phyloP scores from a whole-genome alignment of 2,888 invertebrate genomes.

The Junonia oenone region DNA sequence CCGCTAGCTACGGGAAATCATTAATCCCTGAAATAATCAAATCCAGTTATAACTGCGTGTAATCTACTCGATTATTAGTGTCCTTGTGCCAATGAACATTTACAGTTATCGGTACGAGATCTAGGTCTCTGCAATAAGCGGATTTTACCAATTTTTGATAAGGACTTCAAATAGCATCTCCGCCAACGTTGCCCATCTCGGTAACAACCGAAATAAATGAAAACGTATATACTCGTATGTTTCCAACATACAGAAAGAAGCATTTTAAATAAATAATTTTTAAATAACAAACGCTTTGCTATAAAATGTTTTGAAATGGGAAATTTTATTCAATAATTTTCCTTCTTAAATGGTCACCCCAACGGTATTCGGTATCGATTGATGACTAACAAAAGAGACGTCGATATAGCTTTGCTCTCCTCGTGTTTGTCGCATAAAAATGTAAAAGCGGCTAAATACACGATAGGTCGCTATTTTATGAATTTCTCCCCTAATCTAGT shows the following conservation, averaged over 20 bases:
- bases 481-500: slow-evolving; percentile 11
- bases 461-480: slow-evolving; percentile 8
- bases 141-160: slow-evolving; percentile 5
- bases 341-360: slow-evolving; percentile 53
- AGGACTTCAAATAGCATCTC: background rate
- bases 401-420: slow-evolving; percentile 48
- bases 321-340: slow-evolving; percentile 5
- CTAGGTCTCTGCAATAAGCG: background rate
- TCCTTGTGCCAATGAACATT: slow-evolving; percentile 1
- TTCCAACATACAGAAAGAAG: too few species aligned
- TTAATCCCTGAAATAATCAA: background rate
- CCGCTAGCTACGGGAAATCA: background rate
- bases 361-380: slow-evolving; percentile 61
- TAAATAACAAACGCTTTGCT: too few species aligned
- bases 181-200: background rate
- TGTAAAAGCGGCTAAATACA: slow-evolving; percentile 56
- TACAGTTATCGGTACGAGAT: slow-evolving; percentile 7
- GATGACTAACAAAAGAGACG: slow-evolving; percentile 52
- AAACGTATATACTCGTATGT: too few species aligned
- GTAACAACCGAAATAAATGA: background rate
- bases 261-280: background rate
- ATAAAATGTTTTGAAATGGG: background rate
- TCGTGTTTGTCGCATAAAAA: slow-evolving; percentile 71
- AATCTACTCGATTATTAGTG: background rate
- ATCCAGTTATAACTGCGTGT: slow-evolving; percentile 7